Base-by-base conservation (phyloP, 23 tunicate genomes). In the Halocynthia roretzi region DNA sequence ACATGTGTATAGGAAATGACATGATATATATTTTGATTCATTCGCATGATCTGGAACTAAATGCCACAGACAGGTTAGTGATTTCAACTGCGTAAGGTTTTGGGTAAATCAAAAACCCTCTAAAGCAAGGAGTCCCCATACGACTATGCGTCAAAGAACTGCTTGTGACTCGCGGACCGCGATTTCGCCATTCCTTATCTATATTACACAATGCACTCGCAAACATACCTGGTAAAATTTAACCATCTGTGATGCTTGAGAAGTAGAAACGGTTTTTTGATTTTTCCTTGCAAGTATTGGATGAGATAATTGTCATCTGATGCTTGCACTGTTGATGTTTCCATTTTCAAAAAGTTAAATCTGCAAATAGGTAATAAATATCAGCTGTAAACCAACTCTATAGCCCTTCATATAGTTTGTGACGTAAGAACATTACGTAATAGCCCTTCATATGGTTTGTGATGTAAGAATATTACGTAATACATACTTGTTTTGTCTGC, bases 201-300 rank as follows among this genome's bases (percentile, higher is more conserved):
- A 15, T 58, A 58, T 58, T 58, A 14, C 17, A 31, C 44, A n/a
- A n/a, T n/a, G n/a, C n/a, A 31, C 44, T 31, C 44, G 44, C 44
- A 31, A 31, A 31, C 86, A 22, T 67, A 90, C 87, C 53, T 62
- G 5, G 86, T 81, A 61, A 89, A 85, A 57, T 94, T 82, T 10
- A 94, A 14, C 82, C 82, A 94, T 81, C 81, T 82, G 69, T 94
- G 98, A 71, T 94, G 98, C 51, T 94, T 94, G 70, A 94, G 85
- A 8, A 94, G 75, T 9, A 94, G 57, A 58, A 67, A 87, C 15
- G 98, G 98, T n/a, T 69, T 68, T 55, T 61, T 65, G 55, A 84
- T 54, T 52, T 76, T 80, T 22, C 18, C 60, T 18, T 76, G 53
- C 20, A 89, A 22, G 20, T 53, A 61, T 14, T 80, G 23, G 12